Evolutionary conservation across 2,797 vertebrate species (phyloP).

Genomic region (Manis pentadactyla): DNA sequence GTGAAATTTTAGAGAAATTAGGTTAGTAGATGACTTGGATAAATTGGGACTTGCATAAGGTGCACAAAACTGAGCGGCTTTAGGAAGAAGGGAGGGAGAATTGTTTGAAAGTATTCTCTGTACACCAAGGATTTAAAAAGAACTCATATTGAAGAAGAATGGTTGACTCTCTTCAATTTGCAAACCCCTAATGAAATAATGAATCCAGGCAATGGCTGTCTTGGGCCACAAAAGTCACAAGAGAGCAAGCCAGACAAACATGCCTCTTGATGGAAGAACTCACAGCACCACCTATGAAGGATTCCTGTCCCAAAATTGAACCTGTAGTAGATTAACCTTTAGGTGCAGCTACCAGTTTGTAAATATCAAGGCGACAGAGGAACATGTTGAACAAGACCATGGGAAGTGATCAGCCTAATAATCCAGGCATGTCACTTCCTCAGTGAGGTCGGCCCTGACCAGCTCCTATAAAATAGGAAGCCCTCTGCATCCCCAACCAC

Average conservation of each 20-base stretch:
- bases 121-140: background rate
- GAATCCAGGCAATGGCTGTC: background rate
- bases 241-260: background rate
- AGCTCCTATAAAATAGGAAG: background rate
- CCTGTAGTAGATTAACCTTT: background rate
- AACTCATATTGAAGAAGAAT: background rate
- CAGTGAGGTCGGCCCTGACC: background rate
- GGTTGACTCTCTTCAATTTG: background rate
- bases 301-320: background rate
- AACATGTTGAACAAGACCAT: background rate
- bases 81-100: background rate
- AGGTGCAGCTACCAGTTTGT: background rate
- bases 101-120: background rate
- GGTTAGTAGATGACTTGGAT: background rate
- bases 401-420: background rate
- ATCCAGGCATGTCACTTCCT: background rate
- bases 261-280: background rate
- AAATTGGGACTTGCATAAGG: background rate
- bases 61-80: background rate
- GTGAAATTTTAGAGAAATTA: slow-evolving; percentile 1
- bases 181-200: background rate
- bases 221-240: background rate
- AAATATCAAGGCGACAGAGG: background rate
- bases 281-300: background rate
- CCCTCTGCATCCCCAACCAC: background rate